Evolutionary conservation across 2,797 vertebrate genomes (phyloP).

Genomic region (Sardinella longiceps): DNA sequence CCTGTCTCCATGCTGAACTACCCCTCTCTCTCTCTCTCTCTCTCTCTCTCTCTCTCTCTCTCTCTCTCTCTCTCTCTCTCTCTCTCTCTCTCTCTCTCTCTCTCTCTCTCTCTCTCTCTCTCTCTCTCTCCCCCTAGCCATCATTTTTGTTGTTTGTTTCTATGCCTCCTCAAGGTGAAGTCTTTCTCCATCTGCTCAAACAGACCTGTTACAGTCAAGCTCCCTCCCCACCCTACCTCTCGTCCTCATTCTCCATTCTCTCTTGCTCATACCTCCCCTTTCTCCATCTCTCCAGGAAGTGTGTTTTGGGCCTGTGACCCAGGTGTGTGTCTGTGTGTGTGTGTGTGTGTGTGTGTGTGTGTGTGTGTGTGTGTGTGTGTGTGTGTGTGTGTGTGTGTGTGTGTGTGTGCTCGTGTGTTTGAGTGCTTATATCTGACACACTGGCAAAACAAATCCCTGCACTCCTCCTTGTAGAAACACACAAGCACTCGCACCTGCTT

Average conservation of each 20-base stretch:
- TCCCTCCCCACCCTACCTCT: neutral
- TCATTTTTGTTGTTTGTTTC: neutral
- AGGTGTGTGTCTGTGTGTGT: slow-evolving; percentile 20
- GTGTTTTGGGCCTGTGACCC: neutral
- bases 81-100: neutral
- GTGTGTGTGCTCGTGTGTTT: neutral
- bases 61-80: neutral
- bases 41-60: neutral
- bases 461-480: neutral
- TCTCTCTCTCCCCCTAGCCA: neutral
- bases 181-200: neutral
- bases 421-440: neutral
- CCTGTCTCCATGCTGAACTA: too few relatives aligned
- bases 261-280: neutral
- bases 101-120: too few relatives aligned
- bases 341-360: neutral
- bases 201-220: neutral
- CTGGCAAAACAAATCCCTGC: slow-evolving; percentile 1
- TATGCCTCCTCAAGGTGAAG: neutral
- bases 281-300: neutral
- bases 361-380: neutral
- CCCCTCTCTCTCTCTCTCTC: neutral
- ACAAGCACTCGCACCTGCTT: slow-evolving; percentile 10
- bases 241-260: neutral
- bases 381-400: neutral